phyloP scores from a whole-genome alignment of 2,888 invertebrate genomes.

The Polyommatus iphigenia region DNA sequence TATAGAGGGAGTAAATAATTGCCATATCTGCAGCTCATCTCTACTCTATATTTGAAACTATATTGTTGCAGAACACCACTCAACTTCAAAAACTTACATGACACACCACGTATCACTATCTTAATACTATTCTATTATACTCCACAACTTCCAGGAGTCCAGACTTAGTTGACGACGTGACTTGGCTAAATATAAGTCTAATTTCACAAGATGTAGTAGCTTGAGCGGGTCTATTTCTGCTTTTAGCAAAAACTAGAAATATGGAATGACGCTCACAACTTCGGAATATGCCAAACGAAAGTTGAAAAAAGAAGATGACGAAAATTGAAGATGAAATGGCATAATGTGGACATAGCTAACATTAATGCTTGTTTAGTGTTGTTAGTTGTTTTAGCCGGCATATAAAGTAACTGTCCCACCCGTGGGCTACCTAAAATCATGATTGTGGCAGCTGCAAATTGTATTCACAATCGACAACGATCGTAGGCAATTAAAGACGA shows the following conservation, averaged over 20 bases:
- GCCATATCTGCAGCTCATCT: neutral
- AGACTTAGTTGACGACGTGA: constrained; percentile 12
- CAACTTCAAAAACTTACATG: constrained; percentile 12
- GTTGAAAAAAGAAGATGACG: no score
- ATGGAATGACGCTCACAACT: neutral
- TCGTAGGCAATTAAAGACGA: no score
- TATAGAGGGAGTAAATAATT: neutral
- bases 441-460: no score
- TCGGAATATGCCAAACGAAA: no score
- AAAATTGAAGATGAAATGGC: no score
- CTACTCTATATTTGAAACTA: neutral
- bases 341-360: no score
- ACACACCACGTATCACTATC: constrained; percentile 19
- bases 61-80: constrained; percentile 20
- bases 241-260: neutral
- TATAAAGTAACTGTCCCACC: no score
- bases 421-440: no score
- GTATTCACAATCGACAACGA: no score
- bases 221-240: neutral
- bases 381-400: no score
- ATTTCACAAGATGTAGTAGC: neutral
- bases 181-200: neutral
- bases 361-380: no score
- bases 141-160: neutral
- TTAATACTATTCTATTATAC: constrained; percentile 19